These are phyloP conservation scores for Trachythela sp. DNA, from an alignment of 64 coral and sea anemone species.

Conservation along the genomic window DNA sequence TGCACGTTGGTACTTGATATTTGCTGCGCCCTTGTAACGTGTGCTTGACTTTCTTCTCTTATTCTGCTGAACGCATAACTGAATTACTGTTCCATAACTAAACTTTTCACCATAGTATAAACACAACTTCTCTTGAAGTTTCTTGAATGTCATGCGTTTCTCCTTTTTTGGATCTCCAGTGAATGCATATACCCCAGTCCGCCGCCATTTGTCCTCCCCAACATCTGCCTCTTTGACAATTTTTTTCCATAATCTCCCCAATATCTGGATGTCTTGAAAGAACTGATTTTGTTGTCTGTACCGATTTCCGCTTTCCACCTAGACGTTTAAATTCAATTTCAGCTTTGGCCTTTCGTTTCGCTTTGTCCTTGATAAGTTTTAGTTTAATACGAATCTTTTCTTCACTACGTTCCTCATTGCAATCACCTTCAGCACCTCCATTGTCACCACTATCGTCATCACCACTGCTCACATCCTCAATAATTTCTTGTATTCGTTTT, in stretches of 20 bases:
- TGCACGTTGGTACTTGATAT: slow-evolving; percentile 35
- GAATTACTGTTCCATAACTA: slow-evolving; percentile 58
- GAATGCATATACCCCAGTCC: slow-evolving; percentile 58
- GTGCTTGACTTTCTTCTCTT: slow-evolving; percentile 45
- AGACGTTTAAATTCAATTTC: slow-evolving; percentile 45
- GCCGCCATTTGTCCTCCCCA: slow-evolving; percentile 51
- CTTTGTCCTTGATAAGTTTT: slow-evolving; percentile 33
- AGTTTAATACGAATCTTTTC: slow-evolving; percentile 7
- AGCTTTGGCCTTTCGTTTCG: slow-evolving; percentile 28
- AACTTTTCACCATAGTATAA: slow-evolving; percentile 32
- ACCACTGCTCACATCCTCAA: slow-evolving; percentile 35
- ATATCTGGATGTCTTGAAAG: slow-evolving; percentile 38
- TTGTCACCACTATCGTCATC: slow-evolving; percentile 7
- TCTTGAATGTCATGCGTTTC: slow-evolving; percentile 50
- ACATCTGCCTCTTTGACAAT: slow-evolving; percentile 43
- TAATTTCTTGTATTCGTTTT: slow-evolving; percentile 3
- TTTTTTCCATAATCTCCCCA: slow-evolving; percentile 50
- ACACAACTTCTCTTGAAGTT: slow-evolving; percentile 33
- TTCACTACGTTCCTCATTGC: neutral
- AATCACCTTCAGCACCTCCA: neutral
- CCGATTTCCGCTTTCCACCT: slow-evolving; percentile 29
- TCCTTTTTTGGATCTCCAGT: slow-evolving; percentile 45
- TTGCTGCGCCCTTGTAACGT: slow-evolving; percentile 54
- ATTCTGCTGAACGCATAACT: slow-evolving; percentile 41
- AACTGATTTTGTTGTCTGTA: slow-evolving; percentile 3